Base-by-base conservation (phyloP, 2,888 invertebrate genomes). In the Caenorhabditis macrosperma region DNA sequence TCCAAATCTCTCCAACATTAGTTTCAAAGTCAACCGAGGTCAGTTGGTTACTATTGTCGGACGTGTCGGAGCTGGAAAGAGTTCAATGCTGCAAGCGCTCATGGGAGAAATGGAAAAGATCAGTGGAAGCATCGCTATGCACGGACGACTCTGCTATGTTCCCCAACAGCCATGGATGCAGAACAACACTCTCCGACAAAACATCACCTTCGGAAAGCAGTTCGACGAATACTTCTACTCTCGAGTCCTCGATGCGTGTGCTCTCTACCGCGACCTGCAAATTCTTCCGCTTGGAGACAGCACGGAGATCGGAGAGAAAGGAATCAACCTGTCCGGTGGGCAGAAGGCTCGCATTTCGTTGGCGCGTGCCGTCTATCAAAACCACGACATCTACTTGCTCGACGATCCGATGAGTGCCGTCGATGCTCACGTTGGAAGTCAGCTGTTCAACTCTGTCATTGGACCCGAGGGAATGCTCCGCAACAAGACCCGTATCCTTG, bases 91-190 rank as follows among this genome's bases (percentile, higher is more conserved):
- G 48, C 94, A 95, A 9, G 96, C 96, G 0, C 72, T 90, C 9
- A 67, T 90, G 24, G 89, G 89, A 15, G 97, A 97, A 93, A 96
- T 90, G 90, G 88, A 88, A 44, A 82, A 84, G 30, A 55, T 86
- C 0, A 57, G 79, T 9, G 90, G 90, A 30, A 74, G 71, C n/a
- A 79, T 90, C 15, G 83, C 84, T 10, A 80, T 87, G 46, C 75
- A 81, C 17, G 93, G 94, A 24, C 90, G 92, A 2, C 91, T 93
- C 12, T 96, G 96, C 0, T 97, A 96, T 91, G 96, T 96, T 1
- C 94, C 96, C 0, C 97, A 97, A 90, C 96, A 96, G 92, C 96
- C 98, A 0, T 99, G 98, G 98, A 98, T 98, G 79, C 98, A 98
- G 92, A 98, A 98, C 92, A 95, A 95, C 7, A 96, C 97, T 0